Conservation (phyloP, 1,140 invertebrate genomes). For the Riptortus pedestris region DNA sequence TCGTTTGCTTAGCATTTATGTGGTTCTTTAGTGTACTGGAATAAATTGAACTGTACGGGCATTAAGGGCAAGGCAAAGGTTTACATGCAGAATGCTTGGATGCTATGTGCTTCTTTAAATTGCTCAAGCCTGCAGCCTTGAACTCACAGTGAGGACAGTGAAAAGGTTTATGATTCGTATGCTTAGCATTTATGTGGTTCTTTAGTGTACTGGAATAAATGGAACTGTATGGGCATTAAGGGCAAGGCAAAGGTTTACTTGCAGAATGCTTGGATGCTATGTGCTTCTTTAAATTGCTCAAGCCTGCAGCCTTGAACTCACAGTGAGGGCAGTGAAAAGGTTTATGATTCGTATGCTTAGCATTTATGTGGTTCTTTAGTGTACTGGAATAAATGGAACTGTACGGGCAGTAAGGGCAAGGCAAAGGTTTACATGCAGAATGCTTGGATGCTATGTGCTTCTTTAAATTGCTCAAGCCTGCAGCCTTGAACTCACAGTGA, state of each 20-base stretch:
- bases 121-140: neutral
- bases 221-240: neutral
- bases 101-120: conserved; percentile 3
- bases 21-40: neutral
- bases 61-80: neutral
- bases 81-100: neutral
- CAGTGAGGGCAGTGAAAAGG: neutral
- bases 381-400: neutral
- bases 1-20: neutral
- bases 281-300: neutral
- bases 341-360: neutral
- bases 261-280: neutral
- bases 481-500: conserved; percentile 7
- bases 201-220: conserved; percentile 2
- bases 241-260: neutral
- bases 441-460: neutral
- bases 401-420: conserved; percentile 1
- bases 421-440: neutral
- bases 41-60: neutral
- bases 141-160: conserved; percentile 10
- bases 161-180: conserved; percentile 11
- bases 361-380: neutral
- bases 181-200: conserved; percentile 18
- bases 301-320: neutral
- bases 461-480: neutral